Evolutionary conservation across 2,797 vertebrate genomes (phyloP).

Genomic region (Sebastes itinus): DNA sequence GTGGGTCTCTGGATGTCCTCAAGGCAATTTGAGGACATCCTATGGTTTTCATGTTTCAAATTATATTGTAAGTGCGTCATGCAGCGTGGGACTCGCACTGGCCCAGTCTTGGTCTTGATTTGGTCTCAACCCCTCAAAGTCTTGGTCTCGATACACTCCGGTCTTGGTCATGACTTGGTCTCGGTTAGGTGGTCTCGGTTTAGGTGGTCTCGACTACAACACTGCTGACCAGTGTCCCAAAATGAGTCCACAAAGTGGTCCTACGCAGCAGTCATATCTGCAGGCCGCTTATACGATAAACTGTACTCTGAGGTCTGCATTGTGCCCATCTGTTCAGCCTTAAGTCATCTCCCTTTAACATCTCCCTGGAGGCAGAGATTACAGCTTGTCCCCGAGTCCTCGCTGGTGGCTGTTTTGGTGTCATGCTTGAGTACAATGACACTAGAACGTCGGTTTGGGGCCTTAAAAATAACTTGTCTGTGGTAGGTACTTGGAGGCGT

Average conservation of each 20-base stretch:
- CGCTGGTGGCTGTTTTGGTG: conserved; percentile 56
- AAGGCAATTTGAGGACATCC: too few species aligned
- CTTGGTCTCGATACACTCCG: too few species aligned
- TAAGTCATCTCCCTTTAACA: neutral
- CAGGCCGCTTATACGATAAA: neutral
- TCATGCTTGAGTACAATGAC: conserved; percentile 72
- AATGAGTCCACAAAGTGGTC: neutral
- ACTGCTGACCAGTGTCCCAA: neutral
- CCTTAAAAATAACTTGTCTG: conserved; percentile 76
- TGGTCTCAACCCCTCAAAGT: too few species aligned
- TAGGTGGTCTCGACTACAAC: too few species aligned
- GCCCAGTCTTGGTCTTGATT: too few species aligned
- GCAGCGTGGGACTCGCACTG: too few species aligned
- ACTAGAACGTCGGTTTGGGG: conserved; percentile 74
- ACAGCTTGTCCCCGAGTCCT: conserved; percentile 14
- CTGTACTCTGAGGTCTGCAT: neutral
- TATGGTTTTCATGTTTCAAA: too few species aligned
- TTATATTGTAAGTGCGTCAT: too few species aligned
- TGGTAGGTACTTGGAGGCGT: conserved; percentile 71
- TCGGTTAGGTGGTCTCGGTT: too few species aligned
- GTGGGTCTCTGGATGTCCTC: too few species aligned
- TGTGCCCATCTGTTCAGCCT: neutral
- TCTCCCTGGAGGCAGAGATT: conserved; percentile 4
- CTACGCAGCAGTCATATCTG: too few species aligned
- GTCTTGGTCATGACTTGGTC: too few species aligned